Evolutionary conservation across 2,888 invertebrate genomes (phyloP), one percentile per base, ranked within the genome.

Genomic region (Hedya salicella): DNA sequence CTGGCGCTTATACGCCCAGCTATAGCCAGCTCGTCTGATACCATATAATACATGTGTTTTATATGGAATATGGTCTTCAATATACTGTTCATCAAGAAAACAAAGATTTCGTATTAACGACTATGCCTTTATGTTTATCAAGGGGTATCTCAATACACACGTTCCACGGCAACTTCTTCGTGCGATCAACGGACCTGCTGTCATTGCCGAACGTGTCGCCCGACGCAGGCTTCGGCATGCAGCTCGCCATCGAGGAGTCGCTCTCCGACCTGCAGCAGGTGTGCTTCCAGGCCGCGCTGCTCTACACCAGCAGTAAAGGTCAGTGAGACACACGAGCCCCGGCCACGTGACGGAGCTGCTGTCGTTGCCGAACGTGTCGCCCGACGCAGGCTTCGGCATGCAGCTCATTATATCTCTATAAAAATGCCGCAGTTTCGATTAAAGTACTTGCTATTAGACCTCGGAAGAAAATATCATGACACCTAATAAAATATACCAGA

Each of bases 91-190:
- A 25, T 25, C 25, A 3, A 25, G 3, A 25, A 25, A 25, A 25
- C 3, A 25, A 25, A 5, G 25, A 5, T 25, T 25, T 25, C 3
- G 6, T 25, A 5, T 25, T 25, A 1, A n/a, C n/a, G 25, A 5
- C 6, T 25, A 5, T 3, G 1, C 6, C 6, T 0, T 2, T 25
- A 0, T 25, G 50, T 60, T 67, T 71, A 71, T 72, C 2, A 83
- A 94, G 96, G 80, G 99, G 99, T 14, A 93, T 99, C 65, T 94
- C 97, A 25, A 97, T 99, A 77, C 98, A 99, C 89, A 98, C 98
- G 80, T 99, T 99, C 95, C 99, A 99, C 91, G 99, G 99, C 44
- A 99, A 99, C 91, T 99, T 99, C 94, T 99, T 99, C 90, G 99
- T 99, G 56, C 95, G 99, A 3, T 99, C 99, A 0, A 98, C 99